Conservation (phyloP, 2,888 invertebrate genomes). For the Apocheima hispidaria region DNA sequence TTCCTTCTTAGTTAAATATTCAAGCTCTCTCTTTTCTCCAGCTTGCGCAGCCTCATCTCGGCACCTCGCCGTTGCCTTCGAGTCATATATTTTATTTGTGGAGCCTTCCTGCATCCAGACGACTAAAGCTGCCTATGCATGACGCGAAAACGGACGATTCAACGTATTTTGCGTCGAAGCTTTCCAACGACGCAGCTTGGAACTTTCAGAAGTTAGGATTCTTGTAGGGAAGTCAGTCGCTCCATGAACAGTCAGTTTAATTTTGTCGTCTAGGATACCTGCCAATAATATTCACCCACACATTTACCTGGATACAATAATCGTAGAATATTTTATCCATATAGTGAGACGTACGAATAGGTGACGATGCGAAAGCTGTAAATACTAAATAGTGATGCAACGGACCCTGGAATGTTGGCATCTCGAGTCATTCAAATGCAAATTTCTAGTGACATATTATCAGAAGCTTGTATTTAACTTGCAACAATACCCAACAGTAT, state of each 20-base stretch:
- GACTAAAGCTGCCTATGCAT: conserved; percentile 74
- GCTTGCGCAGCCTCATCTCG: conserved; percentile 81
- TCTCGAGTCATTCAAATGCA: conserved; percentile 57
- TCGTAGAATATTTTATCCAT: conserved; percentile 76
- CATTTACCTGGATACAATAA: conserved; percentile 72
- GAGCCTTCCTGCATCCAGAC: conserved; percentile 83
- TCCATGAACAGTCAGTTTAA: conserved; percentile 63
- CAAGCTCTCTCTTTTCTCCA: conserved; percentile 62
- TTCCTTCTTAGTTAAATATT: conserved; percentile 51
- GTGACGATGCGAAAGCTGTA: conserved; percentile 65
- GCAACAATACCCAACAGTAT: no score
- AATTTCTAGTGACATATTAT: conserved; percentile 48
- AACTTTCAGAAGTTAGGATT: background rate
- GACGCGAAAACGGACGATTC: conserved; percentile 55
- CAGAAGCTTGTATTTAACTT: conserved; percentile 1
- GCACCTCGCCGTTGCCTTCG: conserved; percentile 84
- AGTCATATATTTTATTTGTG: conserved; percentile 86
- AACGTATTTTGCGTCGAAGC: conserved; percentile 40
- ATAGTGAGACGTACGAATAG: conserved; percentile 61
- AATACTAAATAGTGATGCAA: conserved; percentile 67
- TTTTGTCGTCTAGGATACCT: conserved; percentile 73
- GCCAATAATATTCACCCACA: conserved; percentile 84
- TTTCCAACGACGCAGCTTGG: no score
- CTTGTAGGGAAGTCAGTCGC: conserved; percentile 50
- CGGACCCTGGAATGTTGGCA: conserved; percentile 62